These are phyloP conservation scores for Sebastes hubbsi DNA, from an alignment of 2,797 vertebrate genomes.

Conservation along the genomic window DNA sequence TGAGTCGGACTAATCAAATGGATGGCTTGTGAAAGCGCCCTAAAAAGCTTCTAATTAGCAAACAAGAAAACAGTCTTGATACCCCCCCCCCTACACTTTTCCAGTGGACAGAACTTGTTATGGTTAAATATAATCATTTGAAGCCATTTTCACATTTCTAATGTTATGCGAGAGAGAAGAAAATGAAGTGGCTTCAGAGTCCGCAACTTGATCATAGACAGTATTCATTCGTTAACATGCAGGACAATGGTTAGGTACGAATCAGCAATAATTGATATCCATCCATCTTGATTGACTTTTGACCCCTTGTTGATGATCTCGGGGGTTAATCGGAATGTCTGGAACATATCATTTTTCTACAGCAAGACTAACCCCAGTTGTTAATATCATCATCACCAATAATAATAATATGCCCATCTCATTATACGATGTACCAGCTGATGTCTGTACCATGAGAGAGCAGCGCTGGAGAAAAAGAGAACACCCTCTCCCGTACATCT, in stretches of 20 bases:
- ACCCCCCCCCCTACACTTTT: neutral
- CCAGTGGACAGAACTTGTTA: neutral
- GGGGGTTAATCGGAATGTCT: constrained; percentile 28
- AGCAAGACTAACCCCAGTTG: constrained; percentile 28
- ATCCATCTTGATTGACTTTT: constrained; percentile 51
- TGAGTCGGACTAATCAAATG: neutral
- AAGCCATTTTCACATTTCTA: constrained; percentile 1
- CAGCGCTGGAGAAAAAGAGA: constrained; percentile 73
- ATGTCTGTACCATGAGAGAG: constrained; percentile 77
- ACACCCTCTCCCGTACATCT: constrained; percentile 76
- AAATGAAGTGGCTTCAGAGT: constrained; percentile 1
- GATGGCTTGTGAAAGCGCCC: neutral
- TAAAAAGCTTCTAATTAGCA: constrained; percentile 15
- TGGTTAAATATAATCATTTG: constrained; percentile 32
- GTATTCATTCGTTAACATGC: constrained; percentile 67
- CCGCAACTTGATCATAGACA: constrained; percentile 45
- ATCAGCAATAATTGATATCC: constrained; percentile 54
- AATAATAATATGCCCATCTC: constrained; percentile 52
- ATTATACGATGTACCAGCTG: constrained; percentile 45
- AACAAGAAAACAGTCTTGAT: neutral
- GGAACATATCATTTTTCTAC: constrained; percentile 19
- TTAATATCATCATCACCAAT: constrained; percentile 65
- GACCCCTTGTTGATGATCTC: constrained; percentile 39
- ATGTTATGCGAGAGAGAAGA: constrained; percentile 18
- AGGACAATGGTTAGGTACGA: constrained; percentile 56